Base-by-base conservation (phyloP, 2,113 vertebrate species). In the Tetrao urogallus region DNA sequence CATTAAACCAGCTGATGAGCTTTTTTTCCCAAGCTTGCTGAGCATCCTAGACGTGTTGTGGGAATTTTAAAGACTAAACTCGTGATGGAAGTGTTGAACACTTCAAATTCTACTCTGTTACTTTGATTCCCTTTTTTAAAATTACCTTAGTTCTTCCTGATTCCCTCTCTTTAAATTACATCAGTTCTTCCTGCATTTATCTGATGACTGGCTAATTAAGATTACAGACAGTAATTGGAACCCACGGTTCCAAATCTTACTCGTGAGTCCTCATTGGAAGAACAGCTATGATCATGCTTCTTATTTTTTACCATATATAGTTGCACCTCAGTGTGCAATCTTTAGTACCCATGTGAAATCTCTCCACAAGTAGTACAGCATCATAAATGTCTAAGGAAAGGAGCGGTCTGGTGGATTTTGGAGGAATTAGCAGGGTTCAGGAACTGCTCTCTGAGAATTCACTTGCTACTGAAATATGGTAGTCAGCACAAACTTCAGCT, bases 271-370 rank as follows among this genome's bases (percentile, higher is more conserved):
- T 54, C 6, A 13, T 2, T 38, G 21, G 27, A 38, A 60, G 21
- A 74, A 42, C 15, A 75, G 11, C 14, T 45, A 8, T 25, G 2
- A n/a, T 50, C 13, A 21, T 7, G 3, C 38, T 52, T 57, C 13
- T 28, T 36, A 8, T 22, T 38, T 90, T 57, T 47, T 72, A 21
- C 21, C 3, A 4, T 34, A 1, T 61, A 10, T 27, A 13, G 34
- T 24, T 43, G 15, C 8, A 36, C 5, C 20, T 70, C 25, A 5
- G 17, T 16, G 21, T 19, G 5, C 0, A 0, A 10, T 34, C 6
- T 58, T 28, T 47, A 8, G 7, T 11, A 8, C 5, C 28, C 36
- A 13, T 52, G 42, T 1, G 28, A 45, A 57, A 42, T 56, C 34
- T 48, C 10, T 50, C 18, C 32, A 60, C 30, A 19, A 56, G 24